Conservation (phyloP, 2,113 vertebrate genomes). For the Corythornis madagascariensis region DNA sequence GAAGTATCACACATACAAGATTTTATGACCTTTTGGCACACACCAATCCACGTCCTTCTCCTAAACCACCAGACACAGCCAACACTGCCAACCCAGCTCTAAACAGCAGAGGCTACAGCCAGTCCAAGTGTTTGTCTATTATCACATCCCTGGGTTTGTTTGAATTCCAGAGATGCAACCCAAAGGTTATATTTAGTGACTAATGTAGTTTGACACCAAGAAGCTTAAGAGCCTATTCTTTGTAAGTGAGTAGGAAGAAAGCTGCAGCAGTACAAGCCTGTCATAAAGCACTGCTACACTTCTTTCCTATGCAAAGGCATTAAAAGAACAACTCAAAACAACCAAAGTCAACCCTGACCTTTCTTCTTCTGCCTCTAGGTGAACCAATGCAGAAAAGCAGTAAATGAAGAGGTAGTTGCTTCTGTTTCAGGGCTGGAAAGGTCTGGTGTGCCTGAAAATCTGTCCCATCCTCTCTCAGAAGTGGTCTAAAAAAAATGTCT, state of each 20-base stretch:
- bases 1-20: neutral
- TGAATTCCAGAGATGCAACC: constrained; percentile 32
- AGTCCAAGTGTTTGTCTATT: neutral
- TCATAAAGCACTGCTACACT: neutral
- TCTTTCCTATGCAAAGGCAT: neutral
- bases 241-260: neutral
- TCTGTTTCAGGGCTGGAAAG: neutral
- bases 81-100: neutral
- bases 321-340: neutral
- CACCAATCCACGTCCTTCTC: neutral
- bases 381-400: neutral
- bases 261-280: neutral
- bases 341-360: neutral
- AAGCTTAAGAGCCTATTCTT: neutral
- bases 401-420: neutral
- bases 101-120: neutral
- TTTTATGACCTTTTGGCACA: neutral
- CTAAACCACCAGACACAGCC: neutral
- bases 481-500: neutral
- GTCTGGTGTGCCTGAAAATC: neutral
- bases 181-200: constrained; percentile 54
- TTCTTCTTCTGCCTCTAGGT: neutral
- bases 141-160: neutral
- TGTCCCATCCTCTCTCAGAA: neutral
- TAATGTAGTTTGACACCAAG: neutral